Evolutionary conservation across 2,113 vertebrate genomes (phyloP).

Genomic region (Macrotus californicus): DNA sequence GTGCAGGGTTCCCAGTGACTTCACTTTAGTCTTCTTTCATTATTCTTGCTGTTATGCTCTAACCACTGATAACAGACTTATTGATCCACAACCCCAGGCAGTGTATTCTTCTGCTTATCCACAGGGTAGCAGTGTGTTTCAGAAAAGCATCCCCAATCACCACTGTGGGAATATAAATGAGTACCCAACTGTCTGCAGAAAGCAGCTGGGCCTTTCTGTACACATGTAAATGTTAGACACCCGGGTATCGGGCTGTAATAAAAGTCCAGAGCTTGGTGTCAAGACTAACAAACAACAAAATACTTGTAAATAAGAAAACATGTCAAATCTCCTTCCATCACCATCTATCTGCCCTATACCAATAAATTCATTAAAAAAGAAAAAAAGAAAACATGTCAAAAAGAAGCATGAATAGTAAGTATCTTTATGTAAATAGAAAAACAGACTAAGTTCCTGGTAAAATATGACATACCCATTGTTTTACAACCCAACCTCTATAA

Average conservation of each 20-base stretch:
- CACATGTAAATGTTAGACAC: constrained; percentile 61
- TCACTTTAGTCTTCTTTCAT: constrained; percentile 32
- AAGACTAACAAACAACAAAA: constrained; percentile 56
- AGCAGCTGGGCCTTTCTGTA: constrained; percentile 72
- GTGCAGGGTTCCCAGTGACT: not conserved
- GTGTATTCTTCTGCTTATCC: constrained; percentile 76
- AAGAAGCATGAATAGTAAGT: constrained; percentile 11
- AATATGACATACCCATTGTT: not conserved
- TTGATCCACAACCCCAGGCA: not conserved
- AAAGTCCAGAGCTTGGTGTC: constrained; percentile 51
- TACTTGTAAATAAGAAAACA: constrained; percentile 53
- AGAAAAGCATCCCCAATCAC: constrained; percentile 71
- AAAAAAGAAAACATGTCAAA: constrained; percentile 40
- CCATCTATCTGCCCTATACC: too few species aligned
- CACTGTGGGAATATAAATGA: constrained; percentile 71
- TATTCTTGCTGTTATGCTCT: constrained; percentile 6
- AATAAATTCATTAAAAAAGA: too few species aligned
- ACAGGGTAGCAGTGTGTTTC: constrained; percentile 77
- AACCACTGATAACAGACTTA: constrained; percentile 45
- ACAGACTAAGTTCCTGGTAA: not conserved
- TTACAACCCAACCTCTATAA: not conserved
- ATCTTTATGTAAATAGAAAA: constrained; percentile 1
- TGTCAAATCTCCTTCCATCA: too few species aligned
- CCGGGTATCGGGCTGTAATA: constrained; percentile 59
- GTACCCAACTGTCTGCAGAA: constrained; percentile 69